Percentiles rank a stretch among this genome's conserved stretches.
These are phyloP conservation scores for Tinea semifulvella DNA, from an alignment of 2,888 invertebrate species.

Conservation along the genomic window DNA sequence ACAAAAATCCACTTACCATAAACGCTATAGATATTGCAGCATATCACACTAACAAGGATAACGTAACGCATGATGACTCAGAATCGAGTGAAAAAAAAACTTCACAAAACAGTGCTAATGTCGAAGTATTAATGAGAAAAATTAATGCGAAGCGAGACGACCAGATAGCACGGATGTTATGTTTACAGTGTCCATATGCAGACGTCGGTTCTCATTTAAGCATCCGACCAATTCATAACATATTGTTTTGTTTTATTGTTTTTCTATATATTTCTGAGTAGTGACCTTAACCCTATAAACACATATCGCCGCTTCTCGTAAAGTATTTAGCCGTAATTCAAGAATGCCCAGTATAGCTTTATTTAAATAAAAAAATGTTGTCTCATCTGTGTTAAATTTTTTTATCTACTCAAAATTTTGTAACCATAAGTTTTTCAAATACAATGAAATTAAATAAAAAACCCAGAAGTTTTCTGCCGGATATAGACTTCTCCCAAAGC, in stretches of 20 bases:
- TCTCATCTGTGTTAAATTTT: not conserved
- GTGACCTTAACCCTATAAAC: too few relatives aligned
- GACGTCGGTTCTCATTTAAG: not conserved
- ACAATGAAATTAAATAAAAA: too few relatives aligned
- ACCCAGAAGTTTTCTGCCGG: too few relatives aligned
- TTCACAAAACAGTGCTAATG: not conserved
- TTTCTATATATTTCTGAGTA: not conserved
- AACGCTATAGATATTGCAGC: not conserved
- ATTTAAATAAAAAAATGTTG: too few relatives aligned
- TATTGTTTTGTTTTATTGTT: not conserved
- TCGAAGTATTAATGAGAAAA: not conserved
- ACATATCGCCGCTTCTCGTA: too few relatives aligned
- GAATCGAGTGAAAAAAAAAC: not conserved
- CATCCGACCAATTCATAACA: conserved; percentile 1
- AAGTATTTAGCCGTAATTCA: too few relatives aligned
- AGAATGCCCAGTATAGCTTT: too few relatives aligned
- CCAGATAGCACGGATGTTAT: not conserved
- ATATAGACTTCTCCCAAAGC: too few relatives aligned
- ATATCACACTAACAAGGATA: conserved; percentile 3
- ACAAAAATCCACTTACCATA: conserved; percentile 2
- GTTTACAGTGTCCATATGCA: not conserved
- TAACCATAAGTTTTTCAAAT: too few relatives aligned
- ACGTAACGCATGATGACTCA: conserved; percentile 1
- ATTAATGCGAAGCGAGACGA: not conserved
- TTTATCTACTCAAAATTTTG: not conserved